Conservation (phyloP, 2,113 vertebrate species). For the Catagonus wagneri region DNA sequence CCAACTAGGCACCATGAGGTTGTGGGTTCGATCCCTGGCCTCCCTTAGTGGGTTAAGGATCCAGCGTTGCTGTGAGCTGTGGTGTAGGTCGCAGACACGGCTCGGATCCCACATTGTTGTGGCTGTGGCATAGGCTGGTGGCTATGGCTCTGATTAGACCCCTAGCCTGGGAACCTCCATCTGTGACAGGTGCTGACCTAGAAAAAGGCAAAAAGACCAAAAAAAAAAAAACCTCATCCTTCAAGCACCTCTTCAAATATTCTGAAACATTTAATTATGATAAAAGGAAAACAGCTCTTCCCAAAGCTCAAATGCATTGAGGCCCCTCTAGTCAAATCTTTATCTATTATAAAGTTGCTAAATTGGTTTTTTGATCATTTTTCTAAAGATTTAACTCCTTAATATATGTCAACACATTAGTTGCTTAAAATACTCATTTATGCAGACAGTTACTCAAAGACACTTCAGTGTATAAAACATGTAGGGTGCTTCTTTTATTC, state of each 20-base stretch:
- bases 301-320: background rate
- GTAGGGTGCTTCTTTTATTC: background rate
- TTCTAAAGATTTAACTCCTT: constrained; percentile 45
- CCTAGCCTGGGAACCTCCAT: too few relatives aligned
- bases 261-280: background rate
- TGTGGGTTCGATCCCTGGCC: too few relatives aligned
- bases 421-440: background rate
- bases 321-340: constrained; percentile 23
- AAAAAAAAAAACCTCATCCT: too few relatives aligned
- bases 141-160: too few relatives aligned
- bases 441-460: background rate
- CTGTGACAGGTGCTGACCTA: too few relatives aligned
- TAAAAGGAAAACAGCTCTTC: constrained; percentile 27
- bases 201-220: too few relatives aligned
- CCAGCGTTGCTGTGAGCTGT: too few relatives aligned
- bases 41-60: too few relatives aligned
- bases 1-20: too few relatives aligned
- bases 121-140: too few relatives aligned
- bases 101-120: too few relatives aligned
- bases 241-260: background rate
- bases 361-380: constrained; percentile 43
- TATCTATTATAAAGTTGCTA: background rate
- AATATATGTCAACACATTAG: background rate
- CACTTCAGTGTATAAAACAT: background rate
- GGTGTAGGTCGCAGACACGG: too few relatives aligned